These are phyloP conservation scores for Phymastichus coffea DNA, from an alignment of 1,140 invertebrate genomes.

Conservation along the genomic window DNA sequence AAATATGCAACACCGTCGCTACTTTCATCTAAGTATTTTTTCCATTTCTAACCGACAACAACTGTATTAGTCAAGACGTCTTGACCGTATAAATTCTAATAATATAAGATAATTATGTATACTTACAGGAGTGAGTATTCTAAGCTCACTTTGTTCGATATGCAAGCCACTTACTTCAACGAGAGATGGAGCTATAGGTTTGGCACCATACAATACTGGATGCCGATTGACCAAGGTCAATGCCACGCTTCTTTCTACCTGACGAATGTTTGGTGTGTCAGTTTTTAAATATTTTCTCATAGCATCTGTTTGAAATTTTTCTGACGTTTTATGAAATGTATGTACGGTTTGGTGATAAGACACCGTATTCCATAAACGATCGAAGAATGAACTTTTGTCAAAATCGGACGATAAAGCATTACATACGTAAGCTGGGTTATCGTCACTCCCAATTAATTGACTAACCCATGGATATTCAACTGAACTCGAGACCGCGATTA, in stretches of 20 bases:
- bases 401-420: conserved; percentile 44
- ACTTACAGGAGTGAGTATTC: no score
- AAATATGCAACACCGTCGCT: not conserved
- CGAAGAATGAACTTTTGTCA: conserved; percentile 60
- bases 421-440: conserved; percentile 58
- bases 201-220: conserved; percentile 37
- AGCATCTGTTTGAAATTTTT: conserved; percentile 42
- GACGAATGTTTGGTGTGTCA: conserved; percentile 31
- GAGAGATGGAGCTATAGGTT: conserved; percentile 42
- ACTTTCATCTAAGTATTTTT: conserved; percentile 1
- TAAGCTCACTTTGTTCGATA: conserved; percentile 31
- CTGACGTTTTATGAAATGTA: not conserved
- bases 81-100: no score
- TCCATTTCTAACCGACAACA: not conserved
- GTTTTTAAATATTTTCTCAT: conserved; percentile 34
- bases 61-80: no score
- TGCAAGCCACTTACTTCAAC: conserved; percentile 53
- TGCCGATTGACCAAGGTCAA: conserved; percentile 50
- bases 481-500: conserved; percentile 60
- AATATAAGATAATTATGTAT: no score
- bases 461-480: conserved; percentile 59
- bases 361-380: conserved; percentile 57
- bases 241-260: conserved; percentile 42
- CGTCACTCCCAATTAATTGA: conserved; percentile 60
- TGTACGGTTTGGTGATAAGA: not conserved